These are phyloP conservation scores for Zapus hudsonius DNA, from an alignment of 2,113 vertebrate genomes.

Conservation along the genomic window DNA sequence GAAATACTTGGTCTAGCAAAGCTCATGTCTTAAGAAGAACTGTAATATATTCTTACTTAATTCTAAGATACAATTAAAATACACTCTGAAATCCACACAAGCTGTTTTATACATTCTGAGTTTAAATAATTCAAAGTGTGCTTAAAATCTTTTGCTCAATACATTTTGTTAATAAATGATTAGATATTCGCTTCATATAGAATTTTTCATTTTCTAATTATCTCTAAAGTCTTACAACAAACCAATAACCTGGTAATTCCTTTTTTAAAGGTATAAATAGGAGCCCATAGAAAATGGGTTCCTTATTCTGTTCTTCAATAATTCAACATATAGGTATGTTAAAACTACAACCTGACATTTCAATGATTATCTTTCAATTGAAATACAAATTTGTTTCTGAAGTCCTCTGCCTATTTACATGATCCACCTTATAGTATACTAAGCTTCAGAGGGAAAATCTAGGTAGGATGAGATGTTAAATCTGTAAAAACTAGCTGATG, in stretches of 20 bases:
- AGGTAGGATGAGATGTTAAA: neutral
- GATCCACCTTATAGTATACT: neutral
- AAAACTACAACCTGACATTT: neutral
- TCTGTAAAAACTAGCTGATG: neutral
- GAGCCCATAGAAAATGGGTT: constrained; percentile 14
- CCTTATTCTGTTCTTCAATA: constrained; percentile 22
- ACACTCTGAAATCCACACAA: neutral
- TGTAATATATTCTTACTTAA: neutral
- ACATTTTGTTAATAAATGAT: too few relatives aligned
- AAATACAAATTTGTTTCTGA: constrained; percentile 7
- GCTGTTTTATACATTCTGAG: neutral
- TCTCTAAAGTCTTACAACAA: neutral
- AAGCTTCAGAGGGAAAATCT: neutral
- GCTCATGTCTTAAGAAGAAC: neutral
- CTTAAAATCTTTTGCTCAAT: neutral
- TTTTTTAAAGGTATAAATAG: constrained; percentile 15
- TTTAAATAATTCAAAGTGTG: constrained; percentile 26
- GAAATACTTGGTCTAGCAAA: neutral
- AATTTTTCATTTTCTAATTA: neutral
- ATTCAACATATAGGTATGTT: neutral
- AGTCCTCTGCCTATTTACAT: neutral
- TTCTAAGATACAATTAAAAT: constrained; percentile 28
- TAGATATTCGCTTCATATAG: neutral
- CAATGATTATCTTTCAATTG: neutral
- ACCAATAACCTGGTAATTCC: neutral